These are phyloP conservation scores for Phocoena phocoena DNA, from an alignment of 2,113 vertebrate species.

Conservation along the genomic window DNA sequence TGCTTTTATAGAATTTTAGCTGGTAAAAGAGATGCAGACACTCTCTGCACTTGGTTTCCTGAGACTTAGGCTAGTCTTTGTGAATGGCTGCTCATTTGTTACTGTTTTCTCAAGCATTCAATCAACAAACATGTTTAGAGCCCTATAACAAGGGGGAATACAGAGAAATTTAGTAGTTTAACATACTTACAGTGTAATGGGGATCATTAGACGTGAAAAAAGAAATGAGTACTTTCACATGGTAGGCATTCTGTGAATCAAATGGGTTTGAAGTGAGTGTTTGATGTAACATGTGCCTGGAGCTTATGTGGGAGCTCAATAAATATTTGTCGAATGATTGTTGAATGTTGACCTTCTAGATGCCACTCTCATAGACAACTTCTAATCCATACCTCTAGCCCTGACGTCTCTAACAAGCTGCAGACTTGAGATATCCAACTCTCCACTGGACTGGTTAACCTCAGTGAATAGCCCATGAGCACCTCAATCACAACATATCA, in stretches of 20 bases:
- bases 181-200: neutral
- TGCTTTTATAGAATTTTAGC: constrained; percentile 44
- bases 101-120: constrained; percentile 17
- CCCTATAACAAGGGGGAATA: neutral
- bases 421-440: neutral
- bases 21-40: constrained; percentile 4
- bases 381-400: neutral
- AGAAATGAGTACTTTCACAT: neutral
- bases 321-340: constrained; percentile 12
- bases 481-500: neutral
- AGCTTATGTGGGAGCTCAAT: neutral
- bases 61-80: neutral
- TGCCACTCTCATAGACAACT: neutral
- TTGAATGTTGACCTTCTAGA: neutral
- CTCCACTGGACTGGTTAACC: neutral
- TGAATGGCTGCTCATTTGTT: constrained; percentile 5
- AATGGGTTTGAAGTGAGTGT: neutral
- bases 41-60: constrained; percentile 10
- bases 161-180: constrained; percentile 29
- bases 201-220: neutral
- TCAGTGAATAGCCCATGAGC: neutral
- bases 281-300: neutral
- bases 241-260: neutral
- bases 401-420: neutral
- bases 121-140: neutral